Evolutionary conservation across 1,140 invertebrate species (phyloP).

Genomic region (Temnothorax longispinosus): DNA sequence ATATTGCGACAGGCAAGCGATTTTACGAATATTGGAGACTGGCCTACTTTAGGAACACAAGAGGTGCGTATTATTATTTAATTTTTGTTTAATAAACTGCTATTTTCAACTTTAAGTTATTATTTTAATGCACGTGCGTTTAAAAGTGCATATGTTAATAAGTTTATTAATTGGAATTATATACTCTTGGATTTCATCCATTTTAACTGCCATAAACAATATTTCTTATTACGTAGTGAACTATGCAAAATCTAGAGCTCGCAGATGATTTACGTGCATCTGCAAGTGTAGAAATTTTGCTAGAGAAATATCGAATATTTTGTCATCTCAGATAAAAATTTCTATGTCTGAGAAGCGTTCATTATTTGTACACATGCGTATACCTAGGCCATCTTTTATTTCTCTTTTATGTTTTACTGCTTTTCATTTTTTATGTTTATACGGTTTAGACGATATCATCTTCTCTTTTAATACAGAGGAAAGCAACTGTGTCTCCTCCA

Average conservation of each 20-base stretch:
- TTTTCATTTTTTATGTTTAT: neutral
- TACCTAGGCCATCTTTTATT: neutral
- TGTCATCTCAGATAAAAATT: neutral
- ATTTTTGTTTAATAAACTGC: slow-evolving; percentile 12
- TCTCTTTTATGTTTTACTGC: neutral
- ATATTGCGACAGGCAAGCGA: slow-evolving; percentile 88
- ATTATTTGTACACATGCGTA: slow-evolving; percentile 8
- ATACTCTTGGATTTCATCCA: neutral
- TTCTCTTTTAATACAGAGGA: slow-evolving; percentile 75
- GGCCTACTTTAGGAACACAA: slow-evolving; percentile 91
- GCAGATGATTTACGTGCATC: slow-evolving; percentile 48
- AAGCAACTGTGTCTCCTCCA: slow-evolving; percentile 70
- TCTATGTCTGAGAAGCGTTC: neutral
- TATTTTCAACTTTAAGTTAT: neutral
- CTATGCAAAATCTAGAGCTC: slow-evolving; percentile 82
- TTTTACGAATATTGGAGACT: slow-evolving; percentile 91
- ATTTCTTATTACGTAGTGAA: neutral
- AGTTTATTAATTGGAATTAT: neutral
- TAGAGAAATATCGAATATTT: slow-evolving; percentile 64
- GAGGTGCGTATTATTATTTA: slow-evolving; percentile 76
- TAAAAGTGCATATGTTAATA: too few species aligned
- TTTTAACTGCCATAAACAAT: neutral
- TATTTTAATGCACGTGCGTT: neutral
- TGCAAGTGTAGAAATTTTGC: slow-evolving; percentile 82
- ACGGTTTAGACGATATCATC: slow-evolving; percentile 40